Percentiles rank a stretch among this genome's conserved stretches.
Conservation (phyloP, 2,888 invertebrate genomes). For the Eupithecia insigniata region DNA sequence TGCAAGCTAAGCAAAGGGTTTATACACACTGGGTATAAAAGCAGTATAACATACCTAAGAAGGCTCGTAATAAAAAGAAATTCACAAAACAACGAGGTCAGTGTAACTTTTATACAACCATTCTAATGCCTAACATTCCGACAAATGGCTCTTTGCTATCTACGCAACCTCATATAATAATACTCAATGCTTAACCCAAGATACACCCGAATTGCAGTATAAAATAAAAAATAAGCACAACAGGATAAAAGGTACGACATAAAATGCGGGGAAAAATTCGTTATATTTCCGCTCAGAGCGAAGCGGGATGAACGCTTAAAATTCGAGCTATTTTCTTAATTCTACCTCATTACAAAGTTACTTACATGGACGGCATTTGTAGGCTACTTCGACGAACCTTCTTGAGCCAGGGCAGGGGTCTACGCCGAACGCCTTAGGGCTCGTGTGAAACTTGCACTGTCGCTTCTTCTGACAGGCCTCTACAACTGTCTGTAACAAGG, state of each 20-base stretch:
- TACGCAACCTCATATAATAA: conserved; percentile 33
- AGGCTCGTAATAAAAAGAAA: conserved; percentile 14
- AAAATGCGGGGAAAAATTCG: conserved; percentile 26
- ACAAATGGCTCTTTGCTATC: conserved; percentile 25
- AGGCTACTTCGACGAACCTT: conserved; percentile 97
- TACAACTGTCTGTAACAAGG: conserved; percentile 96
- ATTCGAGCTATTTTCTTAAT: conserved; percentile 33
- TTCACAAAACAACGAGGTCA: conserved; percentile 21
- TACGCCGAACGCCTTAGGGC: conserved; percentile 93
- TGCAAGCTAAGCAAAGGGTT: not conserved
- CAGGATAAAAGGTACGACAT: conserved; percentile 32
- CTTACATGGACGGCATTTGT: conserved; percentile 98
- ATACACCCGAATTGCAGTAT: conserved; percentile 34
- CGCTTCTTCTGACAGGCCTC: conserved; percentile 97
- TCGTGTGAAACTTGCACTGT: conserved; percentile 95
- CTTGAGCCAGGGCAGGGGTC: conserved; percentile 96
- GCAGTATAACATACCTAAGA: not conserved
- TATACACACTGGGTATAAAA: not conserved
- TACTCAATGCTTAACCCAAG: conserved; percentile 32
- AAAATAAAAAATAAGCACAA: conserved; percentile 39
- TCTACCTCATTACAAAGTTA: conserved; percentile 39
- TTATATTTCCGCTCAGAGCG: conserved; percentile 22
- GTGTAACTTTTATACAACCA: conserved; percentile 10
- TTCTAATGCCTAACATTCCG: conserved; percentile 20
- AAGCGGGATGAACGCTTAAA: conserved; percentile 13